phyloP scores from a whole-genome alignment of 1,140 invertebrate genomes.

The Bombus confusus region DNA sequence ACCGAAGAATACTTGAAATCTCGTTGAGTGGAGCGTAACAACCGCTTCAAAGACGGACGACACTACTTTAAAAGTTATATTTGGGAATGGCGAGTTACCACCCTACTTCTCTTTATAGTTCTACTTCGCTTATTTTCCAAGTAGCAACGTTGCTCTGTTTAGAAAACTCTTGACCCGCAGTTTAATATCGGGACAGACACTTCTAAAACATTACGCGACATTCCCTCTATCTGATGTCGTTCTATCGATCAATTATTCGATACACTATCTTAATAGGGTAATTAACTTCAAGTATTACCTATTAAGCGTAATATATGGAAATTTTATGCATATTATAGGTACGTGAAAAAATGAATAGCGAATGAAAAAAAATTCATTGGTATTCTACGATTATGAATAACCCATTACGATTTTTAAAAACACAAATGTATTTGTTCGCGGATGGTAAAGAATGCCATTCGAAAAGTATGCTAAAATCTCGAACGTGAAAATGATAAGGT shows the following conservation, averaged over 20 bases:
- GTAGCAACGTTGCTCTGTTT: neutral
- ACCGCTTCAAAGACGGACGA: neutral
- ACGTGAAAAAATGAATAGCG: too few relatives aligned
- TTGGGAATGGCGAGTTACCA: neutral
- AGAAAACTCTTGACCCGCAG: neutral
- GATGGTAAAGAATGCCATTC: neutral
- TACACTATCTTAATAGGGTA: too few relatives aligned
- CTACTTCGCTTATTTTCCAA: neutral
- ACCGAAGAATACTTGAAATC: neutral
- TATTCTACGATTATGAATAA: neutral
- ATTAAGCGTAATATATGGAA: too few relatives aligned
- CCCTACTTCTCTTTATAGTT: neutral
- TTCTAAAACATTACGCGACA: neutral
- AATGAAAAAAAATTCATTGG: too few relatives aligned
- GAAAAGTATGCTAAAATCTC: neutral
- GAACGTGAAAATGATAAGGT: neutral
- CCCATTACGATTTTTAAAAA: neutral
- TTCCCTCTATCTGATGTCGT: too few relatives aligned
- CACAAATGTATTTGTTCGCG: neutral
- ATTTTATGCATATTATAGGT: too few relatives aligned
- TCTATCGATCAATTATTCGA: neutral
- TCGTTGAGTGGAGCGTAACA: neutral
- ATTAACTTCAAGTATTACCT: too few relatives aligned
- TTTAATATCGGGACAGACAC: neutral
- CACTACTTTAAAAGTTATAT: constrained; percentile 31